phyloP scores from a whole-genome alignment of 2,888 invertebrate genomes.

The Philereme vetulata region DNA sequence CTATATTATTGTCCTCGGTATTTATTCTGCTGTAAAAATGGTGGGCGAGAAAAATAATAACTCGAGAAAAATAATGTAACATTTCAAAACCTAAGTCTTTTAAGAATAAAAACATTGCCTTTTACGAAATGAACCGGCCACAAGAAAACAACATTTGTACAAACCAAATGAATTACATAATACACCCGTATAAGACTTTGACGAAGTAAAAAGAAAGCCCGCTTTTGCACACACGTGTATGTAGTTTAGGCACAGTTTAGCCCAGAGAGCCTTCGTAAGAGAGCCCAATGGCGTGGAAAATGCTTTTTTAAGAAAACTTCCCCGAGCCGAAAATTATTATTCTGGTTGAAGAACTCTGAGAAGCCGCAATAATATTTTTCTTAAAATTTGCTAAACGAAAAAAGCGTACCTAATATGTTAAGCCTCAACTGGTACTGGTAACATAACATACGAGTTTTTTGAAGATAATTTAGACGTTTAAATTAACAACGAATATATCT shows the following conservation, averaged over 20 bases:
- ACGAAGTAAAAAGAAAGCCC: constrained; percentile 30
- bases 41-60: constrained; percentile 17
- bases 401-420: not conserved
- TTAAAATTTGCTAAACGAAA: not conserved
- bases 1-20: constrained; percentile 29
- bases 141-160: constrained; percentile 6
- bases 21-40: constrained; percentile 19
- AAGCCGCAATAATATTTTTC: constrained; percentile 36
- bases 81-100: not conserved
- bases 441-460: not conserved
- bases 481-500: not conserved
- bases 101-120: not conserved
- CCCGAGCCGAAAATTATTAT: constrained; percentile 46
- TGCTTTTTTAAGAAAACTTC: constrained; percentile 50
- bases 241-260: constrained; percentile 34
- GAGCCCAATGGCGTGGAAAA: constrained; percentile 50
- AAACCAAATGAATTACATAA: constrained; percentile 6
- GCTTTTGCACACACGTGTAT: constrained; percentile 20
- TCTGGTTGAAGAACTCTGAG: constrained; percentile 45
- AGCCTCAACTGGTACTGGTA: not conserved
- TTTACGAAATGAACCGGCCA: not conserved
- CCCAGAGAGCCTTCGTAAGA: constrained; percentile 24
- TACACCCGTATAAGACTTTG: constrained; percentile 19
- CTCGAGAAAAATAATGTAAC: constrained; percentile 1
- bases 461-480: not conserved